Conservation (phyloP, 2,797 vertebrate genomes). For the Gobionotothen gibberifrons region DNA sequence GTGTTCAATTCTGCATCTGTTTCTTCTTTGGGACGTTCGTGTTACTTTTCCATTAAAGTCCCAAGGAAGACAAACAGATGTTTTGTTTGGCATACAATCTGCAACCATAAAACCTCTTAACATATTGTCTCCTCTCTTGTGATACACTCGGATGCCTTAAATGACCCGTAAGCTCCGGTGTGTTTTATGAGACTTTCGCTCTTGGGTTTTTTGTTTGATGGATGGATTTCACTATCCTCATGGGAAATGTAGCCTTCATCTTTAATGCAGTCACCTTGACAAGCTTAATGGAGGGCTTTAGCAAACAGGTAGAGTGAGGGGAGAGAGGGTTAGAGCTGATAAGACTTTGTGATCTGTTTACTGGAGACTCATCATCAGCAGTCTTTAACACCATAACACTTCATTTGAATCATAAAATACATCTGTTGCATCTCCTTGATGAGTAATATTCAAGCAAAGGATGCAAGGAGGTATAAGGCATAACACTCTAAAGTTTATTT, state of each 20-base stretch:
- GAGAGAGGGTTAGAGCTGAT: not conserved
- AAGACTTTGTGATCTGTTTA: not conserved
- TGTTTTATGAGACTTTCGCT: conserved; percentile 10
- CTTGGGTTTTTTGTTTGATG: conserved; percentile 28
- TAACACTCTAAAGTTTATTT: not conserved
- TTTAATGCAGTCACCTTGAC: conserved; percentile 41
- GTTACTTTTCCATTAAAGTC: not conserved
- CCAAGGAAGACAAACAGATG: not conserved
- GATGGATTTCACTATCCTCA: conserved; percentile 30
- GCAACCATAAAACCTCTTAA: not conserved
- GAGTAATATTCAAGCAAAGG: not conserved
- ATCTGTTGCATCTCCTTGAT: not conserved
- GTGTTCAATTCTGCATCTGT: not conserved
- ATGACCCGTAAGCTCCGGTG: not conserved
- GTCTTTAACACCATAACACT: conserved; percentile 14
- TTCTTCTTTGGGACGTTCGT: not conserved
- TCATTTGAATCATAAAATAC: conserved; percentile 9
- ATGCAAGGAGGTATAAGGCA: not conserved
- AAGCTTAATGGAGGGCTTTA: conserved; percentile 24
- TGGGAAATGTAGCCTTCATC: conserved; percentile 47
- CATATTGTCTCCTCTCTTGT: not conserved
- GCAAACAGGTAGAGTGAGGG: conserved; percentile 19
- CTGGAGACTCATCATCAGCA: conserved; percentile 2
- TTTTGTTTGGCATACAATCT: not conserved
- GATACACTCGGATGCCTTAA: not conserved